These are phyloP conservation scores for Acleris cristana DNA, from an alignment of 2,888 invertebrate species.

Conservation along the genomic window DNA sequence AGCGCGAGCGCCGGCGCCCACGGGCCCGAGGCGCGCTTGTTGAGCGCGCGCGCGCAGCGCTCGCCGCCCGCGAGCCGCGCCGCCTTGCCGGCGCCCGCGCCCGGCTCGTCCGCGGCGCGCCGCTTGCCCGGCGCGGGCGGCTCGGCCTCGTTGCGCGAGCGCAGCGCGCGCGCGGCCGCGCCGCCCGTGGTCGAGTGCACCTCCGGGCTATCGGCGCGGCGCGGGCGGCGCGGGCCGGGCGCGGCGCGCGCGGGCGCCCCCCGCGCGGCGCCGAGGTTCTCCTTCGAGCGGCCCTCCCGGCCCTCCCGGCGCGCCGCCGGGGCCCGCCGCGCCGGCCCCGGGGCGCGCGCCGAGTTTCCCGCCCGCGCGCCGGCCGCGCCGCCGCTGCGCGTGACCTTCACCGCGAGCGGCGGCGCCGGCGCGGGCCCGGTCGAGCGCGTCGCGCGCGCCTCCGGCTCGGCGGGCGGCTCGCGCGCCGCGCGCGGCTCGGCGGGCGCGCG, in stretches of 20 bases:
- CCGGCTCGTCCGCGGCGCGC: slow-evolving; percentile 46
- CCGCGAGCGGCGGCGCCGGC: slow-evolving; percentile 36
- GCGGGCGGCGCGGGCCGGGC: slow-evolving; percentile 48
- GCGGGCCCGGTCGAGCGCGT: slow-evolving; percentile 42
- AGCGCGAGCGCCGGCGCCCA: slow-evolving; percentile 75
- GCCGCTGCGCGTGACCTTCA: slow-evolving; percentile 40
- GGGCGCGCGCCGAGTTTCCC: slow-evolving; percentile 76
- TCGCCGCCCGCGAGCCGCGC: slow-evolving; percentile 47
- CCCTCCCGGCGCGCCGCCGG: slow-evolving; percentile 64
- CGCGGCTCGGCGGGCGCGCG: slow-evolving; percentile 52
- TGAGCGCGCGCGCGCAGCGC: slow-evolving; percentile 51
- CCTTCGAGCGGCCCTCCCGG: slow-evolving; percentile 20
- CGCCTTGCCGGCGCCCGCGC: slow-evolving; percentile 43
- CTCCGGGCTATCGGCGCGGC: slow-evolving; percentile 44
- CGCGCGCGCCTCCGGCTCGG: slow-evolving; percentile 38
- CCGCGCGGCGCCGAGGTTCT: slow-evolving; percentile 41
- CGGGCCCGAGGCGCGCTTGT: slow-evolving; percentile 64
- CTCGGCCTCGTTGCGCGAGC: slow-evolving; percentile 55
- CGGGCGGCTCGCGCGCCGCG: slow-evolving; percentile 45
- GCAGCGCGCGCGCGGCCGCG: slow-evolving; percentile 54
- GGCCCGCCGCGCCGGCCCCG: slow-evolving; percentile 69
- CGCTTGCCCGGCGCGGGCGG: slow-evolving; percentile 45
- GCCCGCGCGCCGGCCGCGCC: slow-evolving; percentile 52
- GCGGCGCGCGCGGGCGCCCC: slow-evolving; percentile 65
- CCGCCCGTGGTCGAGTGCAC: slow-evolving; percentile 33